Percentiles rank a stretch among this genome's conserved stretches.
These are phyloP conservation scores for Onychomys leucogaster DNA, from an alignment of 2,797 vertebrate genomes.

Conservation along the genomic window DNA sequence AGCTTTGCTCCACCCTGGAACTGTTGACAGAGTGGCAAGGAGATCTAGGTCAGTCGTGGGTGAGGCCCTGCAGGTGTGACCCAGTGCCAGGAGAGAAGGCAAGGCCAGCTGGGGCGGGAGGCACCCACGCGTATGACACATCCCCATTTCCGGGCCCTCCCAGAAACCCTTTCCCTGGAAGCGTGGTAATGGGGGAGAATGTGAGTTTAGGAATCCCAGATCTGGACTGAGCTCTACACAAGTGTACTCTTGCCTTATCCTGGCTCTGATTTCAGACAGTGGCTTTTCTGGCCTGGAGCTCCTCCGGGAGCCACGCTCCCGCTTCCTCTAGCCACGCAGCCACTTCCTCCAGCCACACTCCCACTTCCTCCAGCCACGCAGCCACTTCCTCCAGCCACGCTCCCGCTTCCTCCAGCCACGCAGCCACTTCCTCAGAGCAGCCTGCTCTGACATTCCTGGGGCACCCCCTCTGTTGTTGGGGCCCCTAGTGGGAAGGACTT, in stretches of 20 bases:
- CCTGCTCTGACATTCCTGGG: neutral
- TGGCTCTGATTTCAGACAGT: neutral
- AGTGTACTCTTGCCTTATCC: neutral
- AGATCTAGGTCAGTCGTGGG: slow-evolving; percentile 76
- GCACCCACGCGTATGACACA: neutral
- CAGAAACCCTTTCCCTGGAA: slow-evolving; percentile 56
- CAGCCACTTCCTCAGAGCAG: neutral
- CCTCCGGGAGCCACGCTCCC: neutral
- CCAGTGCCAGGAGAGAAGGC: neutral
- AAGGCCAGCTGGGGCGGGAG: neutral
- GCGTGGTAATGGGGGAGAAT: rapidly evolving
- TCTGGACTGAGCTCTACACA: neutral
- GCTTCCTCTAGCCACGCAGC: neutral
- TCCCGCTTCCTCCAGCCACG: neutral
- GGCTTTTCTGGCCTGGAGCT: neutral
- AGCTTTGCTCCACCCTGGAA: slow-evolving; percentile 40
- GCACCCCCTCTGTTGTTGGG: neutral
- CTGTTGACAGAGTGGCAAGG: slow-evolving; percentile 30
- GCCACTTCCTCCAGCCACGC: neutral
- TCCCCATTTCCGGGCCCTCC: neutral
- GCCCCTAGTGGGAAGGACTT: rapidly evolving
- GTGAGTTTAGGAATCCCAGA: rapidly evolving
- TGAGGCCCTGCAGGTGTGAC: slow-evolving; percentile 54
- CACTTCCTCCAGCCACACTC: too few relatives aligned
- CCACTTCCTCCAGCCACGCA: neutral